Conservation (phyloP, 2,888 invertebrate species). For the Silvanus unidentatus region DNA sequence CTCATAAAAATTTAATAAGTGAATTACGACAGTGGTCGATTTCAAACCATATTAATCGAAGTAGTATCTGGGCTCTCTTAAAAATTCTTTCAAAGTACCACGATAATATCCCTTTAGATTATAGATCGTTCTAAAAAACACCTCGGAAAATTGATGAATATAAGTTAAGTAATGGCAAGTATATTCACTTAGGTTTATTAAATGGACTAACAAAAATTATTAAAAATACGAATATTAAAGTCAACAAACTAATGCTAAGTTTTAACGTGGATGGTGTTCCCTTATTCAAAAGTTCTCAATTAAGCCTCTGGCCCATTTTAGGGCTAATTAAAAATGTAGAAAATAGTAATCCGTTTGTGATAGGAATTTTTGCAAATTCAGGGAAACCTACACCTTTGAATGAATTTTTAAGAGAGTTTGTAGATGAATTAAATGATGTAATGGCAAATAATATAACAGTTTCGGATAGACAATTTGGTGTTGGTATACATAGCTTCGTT, state of each 20-base stretch:
- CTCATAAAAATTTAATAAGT: too few relatives aligned
- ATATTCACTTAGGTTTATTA: background rate
- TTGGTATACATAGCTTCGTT: constrained; percentile 16
- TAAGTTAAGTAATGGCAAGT: background rate
- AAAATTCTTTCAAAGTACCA: background rate
- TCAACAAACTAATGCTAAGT: background rate
- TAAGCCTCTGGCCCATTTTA: constrained; percentile 7
- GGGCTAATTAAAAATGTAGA: background rate
- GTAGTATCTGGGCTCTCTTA: too few relatives aligned
- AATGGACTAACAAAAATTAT: background rate
- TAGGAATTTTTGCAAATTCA: constrained; percentile 1
- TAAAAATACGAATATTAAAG: background rate
- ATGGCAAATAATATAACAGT: background rate
- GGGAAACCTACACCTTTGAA: constrained; percentile 5
- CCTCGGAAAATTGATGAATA: background rate
- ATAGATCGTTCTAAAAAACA: background rate
- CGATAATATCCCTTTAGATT: background rate
- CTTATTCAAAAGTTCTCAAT: constrained; percentile 2
- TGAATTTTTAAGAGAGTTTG: background rate
- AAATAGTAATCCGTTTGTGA: constrained; percentile 4
- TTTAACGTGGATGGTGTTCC: constrained; percentile 7
- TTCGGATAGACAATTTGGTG: background rate
- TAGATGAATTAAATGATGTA: background rate
- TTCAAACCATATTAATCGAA: too few relatives aligned
- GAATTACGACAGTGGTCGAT: too few relatives aligned